Evolutionary conservation across 2,113 vertebrate genomes (phyloP).

Genomic region (Monopterus albus): DNA sequence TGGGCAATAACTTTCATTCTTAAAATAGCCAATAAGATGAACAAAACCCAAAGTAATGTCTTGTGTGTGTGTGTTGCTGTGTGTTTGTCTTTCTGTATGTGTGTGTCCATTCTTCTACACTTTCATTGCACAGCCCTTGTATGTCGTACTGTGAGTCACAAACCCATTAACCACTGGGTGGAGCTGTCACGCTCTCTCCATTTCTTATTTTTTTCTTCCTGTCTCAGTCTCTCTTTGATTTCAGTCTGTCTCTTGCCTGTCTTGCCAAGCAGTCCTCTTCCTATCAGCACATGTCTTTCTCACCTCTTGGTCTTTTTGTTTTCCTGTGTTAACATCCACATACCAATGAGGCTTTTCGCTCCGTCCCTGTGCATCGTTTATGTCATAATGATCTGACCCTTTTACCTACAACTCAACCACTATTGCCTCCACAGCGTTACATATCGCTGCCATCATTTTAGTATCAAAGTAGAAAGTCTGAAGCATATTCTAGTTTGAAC

Average conservation of each 20-base stretch:
- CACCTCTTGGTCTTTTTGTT: conserved; percentile 40
- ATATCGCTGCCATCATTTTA: background rate
- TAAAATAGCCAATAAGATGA: too few relatives aligned
- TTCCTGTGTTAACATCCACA: conserved; percentile 37
- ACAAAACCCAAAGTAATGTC: too few relatives aligned
- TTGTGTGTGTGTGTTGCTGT: conserved; percentile 11
- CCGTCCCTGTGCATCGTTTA: conserved; percentile 5
- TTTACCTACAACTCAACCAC: conserved; percentile 4
- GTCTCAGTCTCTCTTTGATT: conserved; percentile 22
- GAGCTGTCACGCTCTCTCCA: conserved; percentile 74
- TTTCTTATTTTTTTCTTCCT: conserved; percentile 3
- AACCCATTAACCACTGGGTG: conserved; percentile 74
- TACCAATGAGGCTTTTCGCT: conserved; percentile 24
- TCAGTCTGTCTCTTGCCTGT: conserved; percentile 19
- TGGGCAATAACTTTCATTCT: too few relatives aligned
- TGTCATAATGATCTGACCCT: conserved; percentile 3
- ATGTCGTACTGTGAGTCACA: conserved; percentile 15
- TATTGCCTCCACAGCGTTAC: background rate
- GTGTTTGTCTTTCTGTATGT: background rate
- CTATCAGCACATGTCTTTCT: conserved; percentile 42
- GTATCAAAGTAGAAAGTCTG: background rate
- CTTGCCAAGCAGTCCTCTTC: conserved; percentile 22
- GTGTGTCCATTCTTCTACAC: background rate
- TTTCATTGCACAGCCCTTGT: conserved; percentile 21
- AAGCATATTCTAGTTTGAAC: background rate